Percentiles rank a stretch among this genome's conserved stretches.
These are phyloP conservation scores for Himalopsyche phryganea DNA, from an alignment of 1,140 invertebrate genomes.

Conservation along the genomic window DNA sequence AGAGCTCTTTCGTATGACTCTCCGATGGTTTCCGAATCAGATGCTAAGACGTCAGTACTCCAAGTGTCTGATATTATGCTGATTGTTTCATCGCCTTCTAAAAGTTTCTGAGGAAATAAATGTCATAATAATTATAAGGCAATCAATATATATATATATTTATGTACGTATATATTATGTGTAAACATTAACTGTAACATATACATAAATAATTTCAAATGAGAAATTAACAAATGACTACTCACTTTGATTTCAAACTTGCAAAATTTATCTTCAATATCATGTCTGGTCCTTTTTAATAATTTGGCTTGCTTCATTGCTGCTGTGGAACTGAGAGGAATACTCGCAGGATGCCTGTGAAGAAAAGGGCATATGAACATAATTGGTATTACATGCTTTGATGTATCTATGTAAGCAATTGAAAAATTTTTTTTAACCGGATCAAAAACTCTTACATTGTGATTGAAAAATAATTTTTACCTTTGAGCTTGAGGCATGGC, in stretches of 20 bases:
- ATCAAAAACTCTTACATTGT: no score
- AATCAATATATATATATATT: neutral
- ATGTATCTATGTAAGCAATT: no score
- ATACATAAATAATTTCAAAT: neutral
- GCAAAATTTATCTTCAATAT: conserved; percentile 98
- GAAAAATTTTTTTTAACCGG: no score
- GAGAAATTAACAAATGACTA: neutral
- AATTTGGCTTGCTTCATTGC: conserved; percentile 58
- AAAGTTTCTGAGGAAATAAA: conserved; percentile 56
- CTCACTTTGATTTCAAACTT: conserved; percentile 91
- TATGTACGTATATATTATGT: neutral
- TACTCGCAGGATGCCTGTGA: conserved; percentile 41
- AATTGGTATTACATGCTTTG: no score
- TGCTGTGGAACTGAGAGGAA: conserved; percentile 38
- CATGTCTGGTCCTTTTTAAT: conserved; percentile 78
- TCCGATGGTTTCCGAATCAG: conserved; percentile 86
- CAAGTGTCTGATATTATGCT: conserved; percentile 96
- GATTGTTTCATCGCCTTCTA: conserved; percentile 88
- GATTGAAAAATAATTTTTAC: conserved; percentile 13
- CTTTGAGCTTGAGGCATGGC: conserved; percentile 45
- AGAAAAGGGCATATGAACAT: neutral
- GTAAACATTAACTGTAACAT: neutral
- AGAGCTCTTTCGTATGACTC: conserved; percentile 56
- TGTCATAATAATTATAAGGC: neutral
- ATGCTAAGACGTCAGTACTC: conserved; percentile 94